phyloP scores from a whole-genome alignment of 2,888 invertebrate genomes.

The Amphimallon solstitiale region DNA sequence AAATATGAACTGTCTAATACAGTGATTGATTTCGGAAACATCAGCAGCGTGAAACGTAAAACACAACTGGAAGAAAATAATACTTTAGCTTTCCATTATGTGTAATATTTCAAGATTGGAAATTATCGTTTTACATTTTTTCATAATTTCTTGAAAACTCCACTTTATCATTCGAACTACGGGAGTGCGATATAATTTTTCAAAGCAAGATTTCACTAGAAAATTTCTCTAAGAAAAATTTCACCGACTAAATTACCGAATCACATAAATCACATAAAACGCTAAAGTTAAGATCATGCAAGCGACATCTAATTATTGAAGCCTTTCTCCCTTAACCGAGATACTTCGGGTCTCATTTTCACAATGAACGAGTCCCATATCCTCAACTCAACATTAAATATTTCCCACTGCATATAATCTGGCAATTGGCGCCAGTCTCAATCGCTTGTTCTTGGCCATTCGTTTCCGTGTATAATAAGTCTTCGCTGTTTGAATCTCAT shows the following conservation, averaged over 20 bases:
- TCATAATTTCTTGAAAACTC: conserved; percentile 3
- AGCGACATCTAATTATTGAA: conserved; percentile 34
- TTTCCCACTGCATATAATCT: conserved; percentile 41
- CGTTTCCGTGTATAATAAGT: conserved; percentile 16
- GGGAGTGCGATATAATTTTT: conserved; percentile 12
- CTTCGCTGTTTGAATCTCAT: conserved; percentile 5
- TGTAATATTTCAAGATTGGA: too few relatives aligned
- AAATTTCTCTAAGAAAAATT: conserved; percentile 12
- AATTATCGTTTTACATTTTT: too few relatives aligned
- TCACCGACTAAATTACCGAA: conserved; percentile 19
- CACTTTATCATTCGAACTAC: conserved; percentile 24
- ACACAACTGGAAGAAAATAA: too few relatives aligned
- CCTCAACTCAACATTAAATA: conserved; percentile 33
- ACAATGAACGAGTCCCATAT: conserved; percentile 28
- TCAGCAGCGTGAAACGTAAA: too few relatives aligned
- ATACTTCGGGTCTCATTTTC: conserved; percentile 31
- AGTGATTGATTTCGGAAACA: too few relatives aligned
- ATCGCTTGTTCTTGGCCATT: conserved; percentile 25
- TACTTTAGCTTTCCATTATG: too few relatives aligned
- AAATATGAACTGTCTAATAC: too few relatives aligned
- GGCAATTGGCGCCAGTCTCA: conserved; percentile 26
- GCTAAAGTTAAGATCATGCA: conserved; percentile 34
- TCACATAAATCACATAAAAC: conserved; percentile 31
- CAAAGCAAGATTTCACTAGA: not conserved
- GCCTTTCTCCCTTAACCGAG: conserved; percentile 19